Conservation (phyloP, 2,797 vertebrate genomes). For the Tangara arthus region DNA sequence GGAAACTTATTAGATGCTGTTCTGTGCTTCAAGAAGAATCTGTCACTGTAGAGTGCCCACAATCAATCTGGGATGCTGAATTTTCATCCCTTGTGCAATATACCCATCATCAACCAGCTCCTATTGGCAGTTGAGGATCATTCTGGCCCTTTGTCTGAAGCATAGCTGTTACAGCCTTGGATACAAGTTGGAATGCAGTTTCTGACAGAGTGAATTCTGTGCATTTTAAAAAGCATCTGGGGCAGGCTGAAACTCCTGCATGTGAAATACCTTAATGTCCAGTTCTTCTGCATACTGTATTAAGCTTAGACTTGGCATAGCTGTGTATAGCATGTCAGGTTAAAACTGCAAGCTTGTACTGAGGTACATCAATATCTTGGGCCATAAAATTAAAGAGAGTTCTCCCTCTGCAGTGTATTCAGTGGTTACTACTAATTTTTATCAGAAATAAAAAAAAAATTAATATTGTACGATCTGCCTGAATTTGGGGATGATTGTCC, state of each 20-base stretch:
- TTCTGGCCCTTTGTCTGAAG: neutral
- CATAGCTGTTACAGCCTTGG: neutral
- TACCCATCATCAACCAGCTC: neutral
- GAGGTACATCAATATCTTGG: neutral
- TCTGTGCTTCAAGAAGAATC: conserved; percentile 77
- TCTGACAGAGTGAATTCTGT: neutral
- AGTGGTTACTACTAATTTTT: neutral
- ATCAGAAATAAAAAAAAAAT: neutral
- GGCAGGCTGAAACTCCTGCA: neutral
- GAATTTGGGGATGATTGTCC: neutral
- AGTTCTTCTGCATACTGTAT: neutral
- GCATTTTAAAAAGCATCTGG: neutral
- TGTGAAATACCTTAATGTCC: neutral
- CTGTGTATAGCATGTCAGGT: neutral
- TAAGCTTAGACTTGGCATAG: neutral
- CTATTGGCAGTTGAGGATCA: neutral
- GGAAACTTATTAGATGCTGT: conserved; percentile 82
- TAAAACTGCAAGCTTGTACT: neutral
- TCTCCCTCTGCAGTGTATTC: neutral
- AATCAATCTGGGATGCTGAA: neutral
- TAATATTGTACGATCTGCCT: neutral
- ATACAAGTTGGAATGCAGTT: neutral
- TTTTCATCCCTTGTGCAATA: neutral
- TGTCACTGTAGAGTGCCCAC: neutral
- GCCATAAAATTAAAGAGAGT: neutral